Evolutionary conservation across 2,888 invertebrate species (phyloP), one percentile per base, ranked within the genome.

Genomic region (Agriopis aurantiaria): DNA sequence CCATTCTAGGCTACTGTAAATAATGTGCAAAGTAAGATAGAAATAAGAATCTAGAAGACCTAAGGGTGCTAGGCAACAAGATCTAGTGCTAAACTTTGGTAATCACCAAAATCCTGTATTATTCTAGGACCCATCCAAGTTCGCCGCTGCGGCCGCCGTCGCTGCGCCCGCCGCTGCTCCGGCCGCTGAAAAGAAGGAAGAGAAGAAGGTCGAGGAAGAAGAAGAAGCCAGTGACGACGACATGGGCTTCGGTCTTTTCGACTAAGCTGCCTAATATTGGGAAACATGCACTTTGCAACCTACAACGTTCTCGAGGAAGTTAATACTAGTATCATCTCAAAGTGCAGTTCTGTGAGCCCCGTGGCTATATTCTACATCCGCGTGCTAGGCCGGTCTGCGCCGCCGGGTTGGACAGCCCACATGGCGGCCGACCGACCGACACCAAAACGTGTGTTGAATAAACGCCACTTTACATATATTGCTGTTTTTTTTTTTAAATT

Each of bases 231-330:
- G 96, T 75, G 98, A 98, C 84, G 99, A 99, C 82, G 99, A 99
- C 91, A 99, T 99, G 99, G 99, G 99, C 91, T 98, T 99, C 93
- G 99, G 99, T 91, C 96, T 98, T 40, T 98, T 98, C 88, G 98
- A 98, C 91, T 98, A 97, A 96, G 76, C 23, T 23, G 45, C 77
- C 72, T 62, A 48, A 48, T 33, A 33, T 60, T 56, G 62, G 73
- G 77, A 77, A 65, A 75, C 6, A 10, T 67, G 71, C 66, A 63
- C 10, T 53, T 68, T 33, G 65, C 69, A 9, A 48, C 45, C 74
- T 70, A 65, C 43, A 41, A 10, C 71, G 65, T 64, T 33, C 69
- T 59, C 67, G 56, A 52, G 69, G 68, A 65, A 52, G 63, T 62
- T 69, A 73, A 45, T 48, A 33, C 33, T 5, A 68, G 46, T 61